Conservation (phyloP, 2,888 invertebrate genomes). For the Dicycla oo region DNA sequence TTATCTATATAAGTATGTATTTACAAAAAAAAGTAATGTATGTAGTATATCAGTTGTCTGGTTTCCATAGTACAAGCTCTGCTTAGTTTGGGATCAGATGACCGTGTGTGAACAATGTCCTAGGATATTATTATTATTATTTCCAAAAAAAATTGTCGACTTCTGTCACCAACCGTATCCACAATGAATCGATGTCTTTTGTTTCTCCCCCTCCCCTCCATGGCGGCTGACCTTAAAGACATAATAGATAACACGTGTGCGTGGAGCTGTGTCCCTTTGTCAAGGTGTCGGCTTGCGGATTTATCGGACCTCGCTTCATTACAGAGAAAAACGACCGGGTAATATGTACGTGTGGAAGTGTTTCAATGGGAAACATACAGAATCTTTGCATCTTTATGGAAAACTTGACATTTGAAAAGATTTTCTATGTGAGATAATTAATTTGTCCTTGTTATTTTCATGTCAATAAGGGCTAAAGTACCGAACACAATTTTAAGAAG, state of each 20-base stretch:
- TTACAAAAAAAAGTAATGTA: no score
- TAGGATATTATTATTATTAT: no score
- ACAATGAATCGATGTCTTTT: constrained; percentile 45
- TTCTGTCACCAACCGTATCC: constrained; percentile 13
- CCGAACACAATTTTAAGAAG: not conserved
- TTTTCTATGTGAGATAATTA: not conserved
- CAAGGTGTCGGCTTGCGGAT: constrained; percentile 16
- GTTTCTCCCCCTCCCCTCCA: constrained; percentile 7
- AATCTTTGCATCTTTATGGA: not conserved
- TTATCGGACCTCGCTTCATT: constrained; percentile 25
- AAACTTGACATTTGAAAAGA: not conserved
- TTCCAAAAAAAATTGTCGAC: not conserved
- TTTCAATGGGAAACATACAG: not conserved
- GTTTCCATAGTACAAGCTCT: no score
- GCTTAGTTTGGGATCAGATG: no score
- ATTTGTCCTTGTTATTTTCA: constrained; percentile 18
- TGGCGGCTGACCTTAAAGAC: constrained; percentile 46
- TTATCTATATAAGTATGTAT: no score
- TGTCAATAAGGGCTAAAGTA: not conserved
- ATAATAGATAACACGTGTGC: constrained; percentile 53
- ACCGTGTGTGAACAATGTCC: no score
- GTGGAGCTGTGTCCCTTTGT: constrained; percentile 16
- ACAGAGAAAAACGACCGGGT: constrained; percentile 25
- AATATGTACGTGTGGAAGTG: not conserved
- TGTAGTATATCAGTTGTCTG: no score